Evolutionary conservation across 2,888 invertebrate species (phyloP), one percentile per base, ranked within the genome.

Genomic region (Ditula angustiorana): DNA sequence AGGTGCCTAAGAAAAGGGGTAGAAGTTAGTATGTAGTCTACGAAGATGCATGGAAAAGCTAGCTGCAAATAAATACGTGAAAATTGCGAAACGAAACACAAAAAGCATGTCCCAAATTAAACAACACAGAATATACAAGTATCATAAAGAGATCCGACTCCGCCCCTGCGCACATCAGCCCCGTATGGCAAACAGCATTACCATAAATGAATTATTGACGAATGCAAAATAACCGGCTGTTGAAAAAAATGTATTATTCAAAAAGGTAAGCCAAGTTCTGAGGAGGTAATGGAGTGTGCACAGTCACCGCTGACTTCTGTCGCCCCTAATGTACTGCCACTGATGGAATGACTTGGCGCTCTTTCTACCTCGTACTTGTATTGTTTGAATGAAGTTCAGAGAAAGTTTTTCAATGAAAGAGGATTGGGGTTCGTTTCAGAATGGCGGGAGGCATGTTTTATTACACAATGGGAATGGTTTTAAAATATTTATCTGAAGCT

Each of bases 201-300:
- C 60, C 81, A 81, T 81, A 77, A 69, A 81, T 82, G 81, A 81
- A 81, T 81, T 81, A 80, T 81, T 75, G 77, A 81, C 73, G 67
- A 64, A 74, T 79, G 76, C 74, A 79, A 73, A 79, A 76, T 69
- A 71, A 71, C 69, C 71, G 65, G 72, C 71, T 53, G 69, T 67
- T 67, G 69, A 75, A 73, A 75, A 72, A 78, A 72, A 80, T 81
- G 78, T 80, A 74, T 81, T 78, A 81, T 80, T 81, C 77, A 79
- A 66, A 74, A 74, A 75, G 71, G 73, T 74, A 72, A 71, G 74
- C 67, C 66, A 47, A 63, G 70, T 68, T 66, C 69, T 71, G 70
- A 69, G 69, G 69, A 68, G 73, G 70, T 73, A 76, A 76, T 73
- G 72, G 72, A 67, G 73, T 69, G 74, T 68, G 67, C 64, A 59